Evolutionary conservation across 2,113 vertebrate species (phyloP), one percentile per base, ranked within the genome.

Genomic region (Macroglossus sobrinus): DNA sequence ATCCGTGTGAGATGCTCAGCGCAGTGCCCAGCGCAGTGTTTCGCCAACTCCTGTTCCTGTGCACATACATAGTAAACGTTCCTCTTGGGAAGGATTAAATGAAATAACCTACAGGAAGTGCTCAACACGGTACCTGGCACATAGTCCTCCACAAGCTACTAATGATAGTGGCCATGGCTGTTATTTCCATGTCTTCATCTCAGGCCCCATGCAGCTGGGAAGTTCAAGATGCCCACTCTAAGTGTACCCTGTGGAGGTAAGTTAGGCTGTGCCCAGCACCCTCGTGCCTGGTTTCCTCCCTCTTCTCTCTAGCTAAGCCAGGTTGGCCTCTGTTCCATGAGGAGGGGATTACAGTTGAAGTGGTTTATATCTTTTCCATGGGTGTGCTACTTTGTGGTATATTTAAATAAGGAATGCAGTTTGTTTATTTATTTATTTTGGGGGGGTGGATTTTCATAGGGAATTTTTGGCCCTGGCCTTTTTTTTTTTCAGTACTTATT

Each of bases 391-490:
- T 88, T 91, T 96, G 93, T 86, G 95, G 69, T 57, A 14, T 94
- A 69, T 94, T 91, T 95, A 96, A 94, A 92, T 95, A 85, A 94
- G 79, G 90, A 88, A 90, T 89, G 72, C 21, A 55, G 94, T 94
- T 94, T 90, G 94, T 94, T 94, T 90, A 93, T 94, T 96, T 90
- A 84, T 97, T 97, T 94, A 93, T 95, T 94, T 97, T 63, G 16
- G 38, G 74, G 43, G 47, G 63, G 38, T 95, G n/a, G 47, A 55
- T 95, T 92, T 97, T 96, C 81, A n/a, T 35, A 72, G 86, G 59
- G 89, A 82, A 95, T 84, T 93, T 93, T 91, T 82, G 82, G 69
- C 61, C 78, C 74, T 75, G 50, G 53, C 69, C 88, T 43, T 53
- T 76, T 69, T 64, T 80, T 89, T 63, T 72, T 61, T 72, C 55